phyloP scores from a whole-genome alignment of 2,113 vertebrate genomes.

The Sinocyclocheilus rhinocerous region DNA sequence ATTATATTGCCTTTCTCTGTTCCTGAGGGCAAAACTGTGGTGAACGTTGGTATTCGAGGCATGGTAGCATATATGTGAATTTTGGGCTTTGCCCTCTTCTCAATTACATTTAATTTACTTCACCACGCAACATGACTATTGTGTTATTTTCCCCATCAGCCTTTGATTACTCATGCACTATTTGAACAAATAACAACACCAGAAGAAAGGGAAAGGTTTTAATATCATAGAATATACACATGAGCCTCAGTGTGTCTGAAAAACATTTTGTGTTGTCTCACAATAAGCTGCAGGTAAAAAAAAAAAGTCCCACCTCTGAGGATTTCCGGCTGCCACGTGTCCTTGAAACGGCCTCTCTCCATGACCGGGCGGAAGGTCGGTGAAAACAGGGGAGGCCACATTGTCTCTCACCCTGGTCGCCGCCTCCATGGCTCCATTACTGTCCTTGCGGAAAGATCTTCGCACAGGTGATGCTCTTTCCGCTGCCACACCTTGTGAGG shows the following conservation, averaged over 20 bases:
- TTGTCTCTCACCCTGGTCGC: constrained; percentile 70
- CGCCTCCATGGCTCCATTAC: constrained; percentile 73
- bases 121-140: not conserved
- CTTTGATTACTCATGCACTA: not conserved
- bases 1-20: not conserved
- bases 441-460: constrained; percentile 82
- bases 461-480: constrained; percentile 82
- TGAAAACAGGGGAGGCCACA: constrained; percentile 72
- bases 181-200: not conserved
- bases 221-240: no score
- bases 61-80: not conserved
- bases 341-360: constrained; percentile 78
- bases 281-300: not conserved
- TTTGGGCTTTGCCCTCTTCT: not conserved
- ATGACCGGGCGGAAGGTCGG: constrained; percentile 75
- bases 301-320: constrained; percentile 70
- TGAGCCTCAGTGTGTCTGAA: no score
- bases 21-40: constrained; percentile 1
- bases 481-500: constrained; percentile 70
- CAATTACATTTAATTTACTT: not conserved
- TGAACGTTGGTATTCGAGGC: not conserved
- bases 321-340: constrained; percentile 77
- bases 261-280: not conserved
- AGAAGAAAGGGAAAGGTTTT: not conserved
- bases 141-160: not conserved